These are phyloP conservation scores for Artibeus jamaicensis DNA, from an alignment of 2,797 vertebrate species.

Conservation along the genomic window DNA sequence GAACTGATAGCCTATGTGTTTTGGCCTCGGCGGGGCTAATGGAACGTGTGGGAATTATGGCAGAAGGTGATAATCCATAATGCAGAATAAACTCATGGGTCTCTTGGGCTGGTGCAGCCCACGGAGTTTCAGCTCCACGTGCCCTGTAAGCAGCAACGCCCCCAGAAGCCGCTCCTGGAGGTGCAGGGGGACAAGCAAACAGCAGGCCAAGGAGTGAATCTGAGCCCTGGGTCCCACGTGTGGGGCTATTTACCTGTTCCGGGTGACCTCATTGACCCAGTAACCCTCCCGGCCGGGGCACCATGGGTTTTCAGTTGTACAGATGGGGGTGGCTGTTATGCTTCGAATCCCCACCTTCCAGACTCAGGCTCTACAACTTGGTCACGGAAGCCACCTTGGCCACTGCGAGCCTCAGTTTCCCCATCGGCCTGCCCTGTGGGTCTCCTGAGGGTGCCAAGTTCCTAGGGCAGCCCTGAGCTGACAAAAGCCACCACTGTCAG, in stretches of 20 bases:
- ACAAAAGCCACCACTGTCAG: rapidly evolving
- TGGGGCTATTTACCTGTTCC: rapidly evolving
- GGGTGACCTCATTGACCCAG: rapidly evolving
- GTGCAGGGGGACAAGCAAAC: neutral
- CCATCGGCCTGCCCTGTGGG: neutral
- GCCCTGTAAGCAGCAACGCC: too few relatives aligned
- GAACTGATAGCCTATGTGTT: slow-evolving; percentile 38
- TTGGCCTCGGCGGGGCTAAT: slow-evolving; percentile 65
- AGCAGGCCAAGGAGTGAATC: rapidly evolving
- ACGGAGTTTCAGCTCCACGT: rapidly evolving
- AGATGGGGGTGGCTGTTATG: neutral
- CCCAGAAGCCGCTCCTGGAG: neutral
- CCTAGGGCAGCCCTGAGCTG: rapidly evolving
- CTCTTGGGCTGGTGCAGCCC: neutral
- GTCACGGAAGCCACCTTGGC: neutral
- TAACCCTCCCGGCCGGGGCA: too few relatives aligned
- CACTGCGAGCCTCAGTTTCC: neutral
- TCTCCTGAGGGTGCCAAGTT: neutral
- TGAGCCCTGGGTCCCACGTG: neutral
- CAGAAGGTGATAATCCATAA: slow-evolving; percentile 73
- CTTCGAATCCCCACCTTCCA: neutral
- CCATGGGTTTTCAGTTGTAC: neutral
- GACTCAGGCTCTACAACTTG: rapidly evolving
- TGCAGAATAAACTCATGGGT: slow-evolving; percentile 75
- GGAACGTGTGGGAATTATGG: slow-evolving; percentile 73